Evolutionary conservation across 2,113 vertebrate species (phyloP).

Genomic region (Aplodontia rufa): DNA sequence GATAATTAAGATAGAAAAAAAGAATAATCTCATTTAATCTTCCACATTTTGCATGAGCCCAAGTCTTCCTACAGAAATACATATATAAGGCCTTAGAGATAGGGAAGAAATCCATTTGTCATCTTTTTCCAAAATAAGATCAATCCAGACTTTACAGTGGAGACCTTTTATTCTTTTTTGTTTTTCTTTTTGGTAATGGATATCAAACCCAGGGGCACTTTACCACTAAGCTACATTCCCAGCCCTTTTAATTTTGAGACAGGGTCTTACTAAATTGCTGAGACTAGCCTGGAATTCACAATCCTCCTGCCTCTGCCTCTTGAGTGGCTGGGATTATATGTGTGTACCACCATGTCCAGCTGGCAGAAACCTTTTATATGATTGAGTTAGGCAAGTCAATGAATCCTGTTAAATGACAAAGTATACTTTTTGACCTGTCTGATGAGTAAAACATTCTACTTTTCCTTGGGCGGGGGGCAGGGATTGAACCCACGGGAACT

Average conservation of each 20-base stretch:
- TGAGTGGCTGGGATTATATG: too few species aligned
- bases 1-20: constrained; percentile 10
- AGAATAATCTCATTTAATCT: neutral
- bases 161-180: too few species aligned
- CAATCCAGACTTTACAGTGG: neutral
- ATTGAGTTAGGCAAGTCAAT: neutral
- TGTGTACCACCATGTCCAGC: too few species aligned
- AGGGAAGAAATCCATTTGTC: neutral
- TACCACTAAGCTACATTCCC: too few species aligned
- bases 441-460: neutral
- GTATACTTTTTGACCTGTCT: neutral
- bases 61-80: constrained; percentile 20
- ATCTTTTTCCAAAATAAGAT: constrained; percentile 27
- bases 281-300: neutral
- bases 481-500: too few species aligned
- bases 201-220: too few species aligned
- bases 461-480: too few species aligned
- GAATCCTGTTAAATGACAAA: neutral
- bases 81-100: neutral
- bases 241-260: neutral
- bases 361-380: neutral
- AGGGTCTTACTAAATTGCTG: neutral
- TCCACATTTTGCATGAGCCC: constrained; percentile 4
- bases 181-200: too few species aligned
- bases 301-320: neutral